Evolutionary conservation across 2,888 invertebrate species (phyloP), one percentile per base, ranked within the genome.

Genomic region (Isotomurus palustris): DNA sequence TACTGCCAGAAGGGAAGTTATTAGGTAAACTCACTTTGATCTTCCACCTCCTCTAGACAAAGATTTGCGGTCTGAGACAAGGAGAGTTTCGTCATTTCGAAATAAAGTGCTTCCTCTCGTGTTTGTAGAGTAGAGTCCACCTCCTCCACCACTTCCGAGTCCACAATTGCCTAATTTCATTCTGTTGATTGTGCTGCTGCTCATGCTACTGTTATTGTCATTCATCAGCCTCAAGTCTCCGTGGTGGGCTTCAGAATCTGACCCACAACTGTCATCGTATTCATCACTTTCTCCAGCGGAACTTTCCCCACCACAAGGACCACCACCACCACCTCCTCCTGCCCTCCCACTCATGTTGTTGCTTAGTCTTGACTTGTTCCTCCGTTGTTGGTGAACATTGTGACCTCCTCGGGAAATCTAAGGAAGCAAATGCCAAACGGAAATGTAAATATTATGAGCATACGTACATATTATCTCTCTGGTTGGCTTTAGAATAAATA

Each of bases 231-330:
- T 21, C 45, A 35, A 38, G 51, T 56, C 53, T 21, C 52, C 56
- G 17, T 59, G 53, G 2, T 36, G 38, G 52, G 36, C 63, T 25
- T 71, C 70, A 8, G 68, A 66, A 24, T 69, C 71, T 12, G 71
- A 71, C 12, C 64, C 66, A 36, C 66, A 63, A 52, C 69, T 69
- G 60, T 71, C 73, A 61, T 74, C 73, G 60, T 74, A 73, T 21
- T 73, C 72, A 32, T 68, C 66, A 50, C 66, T 66, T 68, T 72
- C 65, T 65, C 72, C 58, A 25, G 57, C 48, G 24, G 21, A 41
- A 45, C 58, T 59, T 36, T 59, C 58, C 8, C 59, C 58, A 35
- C 56, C 56, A n/a, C 56, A 47, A 21, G 48, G 56, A 49, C 56
- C 58, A 3, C 60, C 60, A 21, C 58, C 58, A n/a, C 50, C 54